Base-by-base conservation (phyloP, 1,140 invertebrate species). In the Ceratina calcarata region DNA sequence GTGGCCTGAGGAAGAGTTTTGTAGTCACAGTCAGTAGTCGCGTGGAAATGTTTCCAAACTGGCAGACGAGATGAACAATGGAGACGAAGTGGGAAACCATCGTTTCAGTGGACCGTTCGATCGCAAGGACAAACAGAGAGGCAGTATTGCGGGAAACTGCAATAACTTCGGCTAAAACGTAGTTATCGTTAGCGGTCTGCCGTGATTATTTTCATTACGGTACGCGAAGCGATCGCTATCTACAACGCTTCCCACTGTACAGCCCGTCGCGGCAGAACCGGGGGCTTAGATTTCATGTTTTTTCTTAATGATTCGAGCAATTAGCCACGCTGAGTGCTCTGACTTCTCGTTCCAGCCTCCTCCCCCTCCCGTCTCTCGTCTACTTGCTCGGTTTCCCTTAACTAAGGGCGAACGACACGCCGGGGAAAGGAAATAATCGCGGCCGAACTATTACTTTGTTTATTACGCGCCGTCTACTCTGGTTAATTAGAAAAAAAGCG, bases 231-330 rank as follows among this genome's bases (percentile, higher is more conserved):
- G 91, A 93, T 93, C 88, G 84, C 81, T 90, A 91, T 92, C 90
- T 89, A 78, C 78, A 76, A 83, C 37, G 37, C 88, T 93, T 93
- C 92, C 91, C 91, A 92, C 89, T 90, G 88, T 74, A 8, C 6
- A 80, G 78, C 55, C 78, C 75, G 80, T 45, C 82, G 83, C 81
- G 66, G 73, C 83, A 86, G 45, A 84, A 79, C 74, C 81, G 81
- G 69, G 82, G 37, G 81, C 89, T 92, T 90, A 90, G 90, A 91
- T 92, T 91, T 91, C 91, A 91, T 92, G 91, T 93, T 93, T 93
- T 92, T 93, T 93, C 91, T 91, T 93, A 93, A 93, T 93, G 91
- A 93, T 93, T 93, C 89, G 89, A 93, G 91, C 90, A 93, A 93
- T 93, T 93, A 93, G 92, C 92, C 85, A 93, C 92, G 91, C 92